Evolutionary conservation across 2,113 vertebrate genomes (phyloP), one percentile per base, ranked within the genome.

Genomic region (Egretta garzetta): DNA sequence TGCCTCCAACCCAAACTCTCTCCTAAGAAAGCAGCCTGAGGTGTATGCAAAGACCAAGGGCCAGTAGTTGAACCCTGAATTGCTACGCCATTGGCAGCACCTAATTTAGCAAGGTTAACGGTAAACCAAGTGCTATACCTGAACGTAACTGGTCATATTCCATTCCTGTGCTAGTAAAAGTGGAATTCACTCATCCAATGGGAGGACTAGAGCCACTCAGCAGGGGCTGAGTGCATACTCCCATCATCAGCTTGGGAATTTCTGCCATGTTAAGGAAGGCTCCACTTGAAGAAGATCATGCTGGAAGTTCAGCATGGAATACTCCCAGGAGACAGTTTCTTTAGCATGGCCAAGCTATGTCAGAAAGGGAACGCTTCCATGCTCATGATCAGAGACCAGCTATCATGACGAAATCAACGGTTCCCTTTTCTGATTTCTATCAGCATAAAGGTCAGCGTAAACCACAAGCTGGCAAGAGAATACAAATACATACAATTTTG

Each of bases 401-500:
- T 10, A 60, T 28, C 74, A 73, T 37, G 33, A 43, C 0, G 0
- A 80, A 81, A 82, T 88, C 89, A 89, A 13, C 6, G 14, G 45
- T 83, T 90, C 62, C 77, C 62, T 81, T 82, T 95, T 80, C 79
- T 82, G 58, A 91, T 85, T 77, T 90, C 72, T 83, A 22, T 49
- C 91, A 67, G 58, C 9, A 19, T 28, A 84, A 94, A 79, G 62
- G 68, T 62, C 64, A 71, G 22, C 10, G 35, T 32, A 88, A 95
- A 58, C 43, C 73, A 90, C 53, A 73, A 80, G 58, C 20, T 73
- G 85, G 55, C 30, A 66, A 66, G n/a, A 72, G 41, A 90, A 17
- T 3, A 76, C 14, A 60, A 81, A 68, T 85, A 98, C 99, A 86
- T 97, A 99, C 99, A 99, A 97, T 87, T 99, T 98, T 97, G 98